Base-by-base conservation (phyloP, 1,140 invertebrate genomes). In the Papilio polyxenes region DNA sequence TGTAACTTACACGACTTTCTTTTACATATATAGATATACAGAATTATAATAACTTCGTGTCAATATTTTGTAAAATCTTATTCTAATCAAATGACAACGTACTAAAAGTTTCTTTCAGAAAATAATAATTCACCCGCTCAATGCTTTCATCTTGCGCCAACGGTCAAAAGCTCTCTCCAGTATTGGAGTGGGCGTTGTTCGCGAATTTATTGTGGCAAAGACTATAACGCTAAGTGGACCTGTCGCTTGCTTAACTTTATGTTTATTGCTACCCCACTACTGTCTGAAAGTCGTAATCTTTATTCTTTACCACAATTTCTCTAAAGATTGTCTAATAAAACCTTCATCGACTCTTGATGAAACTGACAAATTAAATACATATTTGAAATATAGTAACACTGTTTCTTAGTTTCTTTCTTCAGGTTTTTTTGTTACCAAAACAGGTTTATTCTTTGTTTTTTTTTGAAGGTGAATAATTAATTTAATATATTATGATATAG, bases 241-340 rank as follows among this genome's bases (percentile, higher is more conserved):
- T 72, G 65, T 72, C 65, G 65, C 65, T 72, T 40, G 65, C 65
- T 72, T 72, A 72, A 15, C 31, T 72, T 72, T 72, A 72, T 72
- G 23, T 37, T 72, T 37, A 72, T 72, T 72, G 65, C 62, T 23
- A 9, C 10, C 20, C 10, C 8, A 10, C 56, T 53, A 53, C n/a
- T 59, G n/a, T 17, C 9, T 20, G 56, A 5, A 37, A 31, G 65
- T 5, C 11, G 62, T 72, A 15, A 31, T 65, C 23, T 72, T 72
- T 10, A 72, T 72, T 72, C 23, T 40, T 40, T 72, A 72, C 65
- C 13, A 37, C n/a, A 37, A 40, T 72, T 31, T 40, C 23, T 72
- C 65, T 23, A 13, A 11, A 23, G 20, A 62, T 62, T 65, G 62
- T 11, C 62, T 65, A 11, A 65, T 1, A 65, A 11, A 8, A 10